These are phyloP conservation scores for Drosophila borborema DNA, from an alignment of 2,888 invertebrate species.

Conservation along the genomic window DNA sequence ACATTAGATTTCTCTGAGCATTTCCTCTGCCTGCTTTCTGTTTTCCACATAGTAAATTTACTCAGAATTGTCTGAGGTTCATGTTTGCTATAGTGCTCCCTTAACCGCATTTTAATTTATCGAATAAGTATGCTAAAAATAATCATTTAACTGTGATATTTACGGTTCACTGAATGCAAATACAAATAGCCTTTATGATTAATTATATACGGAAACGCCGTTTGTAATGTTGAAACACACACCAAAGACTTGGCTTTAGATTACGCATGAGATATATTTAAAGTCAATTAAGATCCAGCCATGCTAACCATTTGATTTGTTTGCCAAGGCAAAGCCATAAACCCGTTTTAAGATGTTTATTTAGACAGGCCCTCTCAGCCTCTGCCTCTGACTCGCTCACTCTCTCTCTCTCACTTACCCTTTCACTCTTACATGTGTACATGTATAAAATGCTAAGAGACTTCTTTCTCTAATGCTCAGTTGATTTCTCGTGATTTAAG, in stretches of 20 bases:
- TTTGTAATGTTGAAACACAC: not conserved
- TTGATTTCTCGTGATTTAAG: conserved; percentile 7
- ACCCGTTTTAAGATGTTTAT: not conserved
- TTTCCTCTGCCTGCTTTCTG: not conserved
- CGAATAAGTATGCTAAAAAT: conserved; percentile 11
- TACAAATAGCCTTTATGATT: not conserved
- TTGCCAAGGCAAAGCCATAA: conserved; percentile 8
- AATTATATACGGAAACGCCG: not conserved
- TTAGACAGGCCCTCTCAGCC: not conserved
- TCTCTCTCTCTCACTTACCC: not conserved
- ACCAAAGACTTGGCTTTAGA: conserved; percentile 3
- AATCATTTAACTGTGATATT: not conserved
- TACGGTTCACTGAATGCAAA: not conserved
- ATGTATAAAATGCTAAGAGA: conserved; percentile 21
- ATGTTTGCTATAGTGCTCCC: not conserved
- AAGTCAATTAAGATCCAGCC: not conserved
- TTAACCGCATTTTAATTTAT: not conserved
- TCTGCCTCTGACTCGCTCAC: not conserved
- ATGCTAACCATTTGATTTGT: not conserved
- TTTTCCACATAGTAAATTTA: not conserved
- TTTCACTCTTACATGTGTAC: conserved; percentile 9
- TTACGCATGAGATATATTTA: not conserved
- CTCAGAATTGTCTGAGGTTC: not conserved
- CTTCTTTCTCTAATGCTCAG: conserved; percentile 12
- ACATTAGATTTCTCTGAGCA: no score